Conservation (phyloP, 1,140 invertebrate genomes). For the Drosophila seguyi region DNA sequence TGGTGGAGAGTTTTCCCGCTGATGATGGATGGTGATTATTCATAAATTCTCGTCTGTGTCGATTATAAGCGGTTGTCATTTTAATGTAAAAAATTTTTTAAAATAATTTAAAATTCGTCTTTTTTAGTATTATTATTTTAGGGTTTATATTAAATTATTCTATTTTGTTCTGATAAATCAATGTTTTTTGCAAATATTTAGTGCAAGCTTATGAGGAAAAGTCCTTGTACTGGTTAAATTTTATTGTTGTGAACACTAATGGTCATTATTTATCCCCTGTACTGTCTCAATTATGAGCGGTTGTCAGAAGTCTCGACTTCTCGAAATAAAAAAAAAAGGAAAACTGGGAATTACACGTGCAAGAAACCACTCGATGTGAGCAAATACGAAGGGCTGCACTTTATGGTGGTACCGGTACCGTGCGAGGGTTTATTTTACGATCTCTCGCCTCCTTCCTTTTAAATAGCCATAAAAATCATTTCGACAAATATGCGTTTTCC, state of each 20-base stretch:
- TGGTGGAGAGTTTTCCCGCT: neutral
- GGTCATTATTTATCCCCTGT: conserved; percentile 56
- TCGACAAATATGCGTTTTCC: conserved; percentile 46
- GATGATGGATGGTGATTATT: conserved; percentile 6
- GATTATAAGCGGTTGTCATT: conserved; percentile 3
- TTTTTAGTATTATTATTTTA: neutral
- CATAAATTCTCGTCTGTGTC: conserved; percentile 1
- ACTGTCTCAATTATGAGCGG: conserved; percentile 51
- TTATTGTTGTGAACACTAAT: conserved; percentile 7
- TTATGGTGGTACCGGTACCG: conserved; percentile 14
- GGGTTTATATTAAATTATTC: neutral
- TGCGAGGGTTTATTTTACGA: conserved; percentile 30
- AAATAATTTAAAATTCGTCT: neutral
- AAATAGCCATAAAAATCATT: conserved; percentile 58
- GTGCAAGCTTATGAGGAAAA: neutral
- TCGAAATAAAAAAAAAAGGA: neutral
- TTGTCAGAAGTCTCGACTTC: conserved; percentile 26
- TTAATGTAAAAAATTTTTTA: neutral
- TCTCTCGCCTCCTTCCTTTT: conserved; percentile 39
- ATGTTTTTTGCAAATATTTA: too few species aligned
- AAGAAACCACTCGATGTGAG: conserved; percentile 11
- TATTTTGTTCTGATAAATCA: neutral
- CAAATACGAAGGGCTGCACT: conserved; percentile 9
- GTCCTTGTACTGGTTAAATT: conserved; percentile 23
- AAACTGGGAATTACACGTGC: conserved; percentile 24